These are phyloP conservation scores for Amphiprion percula DNA, from an alignment of 2,113 vertebrate genomes.

Conservation along the genomic window DNA sequence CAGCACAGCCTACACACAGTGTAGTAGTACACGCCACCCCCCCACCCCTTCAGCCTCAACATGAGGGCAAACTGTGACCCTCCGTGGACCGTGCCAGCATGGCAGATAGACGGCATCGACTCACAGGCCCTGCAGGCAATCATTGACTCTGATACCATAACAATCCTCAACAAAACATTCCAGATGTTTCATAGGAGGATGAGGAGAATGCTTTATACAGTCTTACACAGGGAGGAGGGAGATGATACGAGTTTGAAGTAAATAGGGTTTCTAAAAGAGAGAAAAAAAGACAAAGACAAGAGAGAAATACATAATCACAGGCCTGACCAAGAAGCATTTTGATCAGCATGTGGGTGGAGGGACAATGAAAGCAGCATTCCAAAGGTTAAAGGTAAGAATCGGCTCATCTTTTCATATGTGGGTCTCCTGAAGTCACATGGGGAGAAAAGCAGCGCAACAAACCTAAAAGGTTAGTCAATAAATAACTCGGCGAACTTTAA, in stretches of 20 bases:
- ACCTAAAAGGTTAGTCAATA: slow-evolving; percentile 57
- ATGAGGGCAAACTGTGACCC: slow-evolving; percentile 49
- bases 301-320: neutral
- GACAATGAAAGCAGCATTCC: slow-evolving; percentile 38
- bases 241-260: neutral
- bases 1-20: neutral
- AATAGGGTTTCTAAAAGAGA: neutral
- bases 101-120: slow-evolving; percentile 36
- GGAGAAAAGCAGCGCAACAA: slow-evolving; percentile 6
- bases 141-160: slow-evolving; percentile 34
- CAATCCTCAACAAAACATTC: slow-evolving; percentile 3
- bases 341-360: slow-evolving; percentile 53
- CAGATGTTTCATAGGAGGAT: neutral
- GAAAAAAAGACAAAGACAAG: neutral
- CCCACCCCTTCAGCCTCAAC: neutral
- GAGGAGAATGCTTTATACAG: neutral
- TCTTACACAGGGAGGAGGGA: neutral
- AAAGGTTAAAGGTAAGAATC: slow-evolving; percentile 65
- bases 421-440: slow-evolving; percentile 35
- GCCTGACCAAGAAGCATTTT: slow-evolving; percentile 17
- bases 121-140: slow-evolving; percentile 36
- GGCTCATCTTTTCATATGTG: slow-evolving; percentile 35
- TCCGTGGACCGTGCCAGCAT: slow-evolving; percentile 53
- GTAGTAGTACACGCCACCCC: slow-evolving; percentile 11
- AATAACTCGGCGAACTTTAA: slow-evolving; percentile 46